These are phyloP conservation scores for Phania funesta DNA, from an alignment of 2,888 invertebrate genomes.

Conservation along the genomic window DNA sequence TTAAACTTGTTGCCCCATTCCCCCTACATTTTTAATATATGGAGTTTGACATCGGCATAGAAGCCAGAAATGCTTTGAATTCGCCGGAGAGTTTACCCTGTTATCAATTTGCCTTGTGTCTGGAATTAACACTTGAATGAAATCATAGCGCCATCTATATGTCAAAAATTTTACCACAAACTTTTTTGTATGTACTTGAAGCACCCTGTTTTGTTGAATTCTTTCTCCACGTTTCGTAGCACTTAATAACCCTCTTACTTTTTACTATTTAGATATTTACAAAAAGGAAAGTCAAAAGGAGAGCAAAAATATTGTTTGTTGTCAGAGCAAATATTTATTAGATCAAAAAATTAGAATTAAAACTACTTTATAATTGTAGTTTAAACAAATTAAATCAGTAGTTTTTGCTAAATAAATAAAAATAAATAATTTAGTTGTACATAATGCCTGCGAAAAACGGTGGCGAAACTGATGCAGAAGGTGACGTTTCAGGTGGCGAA, in stretches of 20 bases:
- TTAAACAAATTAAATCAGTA: background rate
- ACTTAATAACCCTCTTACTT: background rate
- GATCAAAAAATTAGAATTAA: background rate
- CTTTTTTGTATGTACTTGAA: background rate
- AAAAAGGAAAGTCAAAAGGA: slow-evolving; percentile 1
- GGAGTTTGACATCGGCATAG: too few species aligned
- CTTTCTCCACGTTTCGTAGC: background rate
- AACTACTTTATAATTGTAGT: background rate
- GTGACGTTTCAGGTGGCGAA: slow-evolving; percentile 86
- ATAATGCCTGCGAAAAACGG: slow-evolving; percentile 86
- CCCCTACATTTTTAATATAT: too few species aligned
- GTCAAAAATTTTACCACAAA: background rate
- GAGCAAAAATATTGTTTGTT: slow-evolving; percentile 20
- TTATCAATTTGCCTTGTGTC: too few species aligned
- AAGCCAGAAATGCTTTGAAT: too few species aligned
- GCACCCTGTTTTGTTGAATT: background rate
- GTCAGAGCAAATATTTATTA: background rate
- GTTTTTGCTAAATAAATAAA: background rate
- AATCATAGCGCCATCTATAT: slow-evolving; percentile 27
- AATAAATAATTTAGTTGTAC: background rate
- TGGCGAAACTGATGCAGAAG: slow-evolving; percentile 81
- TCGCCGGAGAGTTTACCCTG: too few species aligned
- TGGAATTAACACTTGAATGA: too few species aligned
- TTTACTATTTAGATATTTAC: slow-evolving; percentile 42
- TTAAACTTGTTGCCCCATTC: too few species aligned